phyloP scores from a whole-genome alignment of 1,140 invertebrate genomes.

The Drosophila melanica region DNA sequence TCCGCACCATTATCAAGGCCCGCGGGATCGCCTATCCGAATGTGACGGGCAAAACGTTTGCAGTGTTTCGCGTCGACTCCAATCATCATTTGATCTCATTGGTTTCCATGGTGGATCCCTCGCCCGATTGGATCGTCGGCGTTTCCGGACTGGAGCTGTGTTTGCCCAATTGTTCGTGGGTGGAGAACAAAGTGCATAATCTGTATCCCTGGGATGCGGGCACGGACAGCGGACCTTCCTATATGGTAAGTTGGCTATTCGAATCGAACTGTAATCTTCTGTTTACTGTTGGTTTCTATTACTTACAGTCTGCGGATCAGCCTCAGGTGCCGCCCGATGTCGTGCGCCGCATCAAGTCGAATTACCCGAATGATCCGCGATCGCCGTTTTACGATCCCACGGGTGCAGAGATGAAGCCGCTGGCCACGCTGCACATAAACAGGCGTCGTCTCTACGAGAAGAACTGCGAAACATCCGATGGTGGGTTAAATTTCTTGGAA shows the following conservation, averaged over 20 bases:
- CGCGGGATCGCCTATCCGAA: slow-evolving; percentile 97
- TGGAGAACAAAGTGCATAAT: slow-evolving; percentile 92
- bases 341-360: slow-evolving; percentile 94
- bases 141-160: slow-evolving; percentile 97
- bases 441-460: slow-evolving; percentile 94
- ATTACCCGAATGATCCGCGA: slow-evolving; percentile 90
- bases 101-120: slow-evolving; percentile 97
- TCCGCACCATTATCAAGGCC: slow-evolving; percentile 99
- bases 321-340: slow-evolving; percentile 92
- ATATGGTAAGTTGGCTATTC: slow-evolving; percentile 88
- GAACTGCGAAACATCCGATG: slow-evolving; percentile 86
- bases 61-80: slow-evolving; percentile 96
- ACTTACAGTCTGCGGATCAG: slow-evolving; percentile 89
- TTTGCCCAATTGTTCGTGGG: slow-evolving; percentile 95
- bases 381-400: slow-evolving; percentile 96
- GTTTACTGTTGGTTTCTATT: too few species aligned
- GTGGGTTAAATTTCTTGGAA: slow-evolving; percentile 27
- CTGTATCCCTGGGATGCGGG: slow-evolving; percentile 99
- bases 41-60: slow-evolving; percentile 95
- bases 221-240: slow-evolving; percentile 96
- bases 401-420: slow-evolving; percentile 93
- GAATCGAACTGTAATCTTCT: too few species aligned
- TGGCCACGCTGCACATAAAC: slow-evolving; percentile 92
- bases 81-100: slow-evolving; percentile 97
- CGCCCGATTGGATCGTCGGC: slow-evolving; percentile 99